Base-by-base conservation (phyloP, 2,888 invertebrate genomes). In the Hirudinaria manillensis region DNA sequence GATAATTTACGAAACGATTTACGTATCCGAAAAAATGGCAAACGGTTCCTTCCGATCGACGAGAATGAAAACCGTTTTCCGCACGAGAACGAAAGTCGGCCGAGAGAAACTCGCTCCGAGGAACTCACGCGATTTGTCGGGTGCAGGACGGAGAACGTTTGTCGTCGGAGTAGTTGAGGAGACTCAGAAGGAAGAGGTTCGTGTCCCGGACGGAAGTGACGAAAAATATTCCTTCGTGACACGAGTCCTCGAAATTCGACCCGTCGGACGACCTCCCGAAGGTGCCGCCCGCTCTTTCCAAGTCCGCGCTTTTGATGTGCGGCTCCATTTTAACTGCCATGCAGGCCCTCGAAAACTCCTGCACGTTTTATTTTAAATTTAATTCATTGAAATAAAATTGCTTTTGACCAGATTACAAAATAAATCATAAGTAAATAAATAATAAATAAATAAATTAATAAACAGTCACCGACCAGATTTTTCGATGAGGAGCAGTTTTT, bases 141-240 rank as follows among this genome's bases (percentile, higher is more conserved):
- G 72, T 34, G 45, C 53, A 56, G 19, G n/a, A 19, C 4, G 27
- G 61, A n/a, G n/a, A 32, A 0, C n/a, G 29, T 34, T 36, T 19
- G 65, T 72, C 61, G 21, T 61, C 45, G 13, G 45, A 34, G 71
- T 34, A 71, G 45, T 76, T 74, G 19, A 76, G 61, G 3, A 78
- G 36, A 13, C 76, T 72, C 55, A 78, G 68, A 10, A 78, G 71
- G 55, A 76, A 75, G 19, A 78, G 73, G 72, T 78, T 76, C 27
- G 77, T 78, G 55, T 74, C 75, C 38, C 36, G 56, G 45, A 78
- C 51, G 2, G 73, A 61, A 24, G 66, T 71, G 71, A 78, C 68
- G 51, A 76, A 74, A 66, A 70, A 78, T 32, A 67, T 21, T 0
- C 78, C 77, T 13, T 75, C 72, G 32, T 70, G 55, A 61, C 78